Percentiles rank a stretch among this genome's conserved stretches.
phyloP scores from a whole-genome alignment of 2,113 vertebrate species.

The Tragelaphus strepsiceros region DNA sequence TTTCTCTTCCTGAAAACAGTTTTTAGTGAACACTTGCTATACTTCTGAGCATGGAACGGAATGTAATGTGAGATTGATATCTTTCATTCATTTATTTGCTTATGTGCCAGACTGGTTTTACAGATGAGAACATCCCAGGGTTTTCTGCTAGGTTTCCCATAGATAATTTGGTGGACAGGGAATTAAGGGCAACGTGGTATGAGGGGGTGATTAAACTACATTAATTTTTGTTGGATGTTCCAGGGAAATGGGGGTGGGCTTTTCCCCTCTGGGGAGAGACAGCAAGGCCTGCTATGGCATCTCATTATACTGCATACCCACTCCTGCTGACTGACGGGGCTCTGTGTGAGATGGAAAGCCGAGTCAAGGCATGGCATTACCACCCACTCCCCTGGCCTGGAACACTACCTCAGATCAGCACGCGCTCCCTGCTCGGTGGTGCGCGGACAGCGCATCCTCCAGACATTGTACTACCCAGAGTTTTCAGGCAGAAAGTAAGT shows the following conservation, averaged over 20 bases:
- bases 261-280: neutral
- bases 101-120: neutral
- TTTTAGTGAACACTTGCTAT: neutral
- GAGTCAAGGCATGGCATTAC: neutral
- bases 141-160: neutral
- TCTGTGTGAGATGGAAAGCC: neutral
- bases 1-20: neutral
- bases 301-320: accelerated
- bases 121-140: neutral
- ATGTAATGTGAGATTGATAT: neutral
- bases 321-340: neutral
- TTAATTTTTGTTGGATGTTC: neutral
- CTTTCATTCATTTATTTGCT: neutral
- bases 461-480: no score
- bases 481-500: neutral
- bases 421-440: neutral
- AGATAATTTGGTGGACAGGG: neutral
- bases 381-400: neutral
- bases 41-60: neutral
- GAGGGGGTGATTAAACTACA: neutral
- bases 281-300: neutral
- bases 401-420: neutral
- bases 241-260: neutral
- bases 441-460: neutral
- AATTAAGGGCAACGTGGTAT: neutral